Evolutionary conservation across 2,797 vertebrate genomes (phyloP).

Genomic region (Sarcoramphus papa): DNA sequence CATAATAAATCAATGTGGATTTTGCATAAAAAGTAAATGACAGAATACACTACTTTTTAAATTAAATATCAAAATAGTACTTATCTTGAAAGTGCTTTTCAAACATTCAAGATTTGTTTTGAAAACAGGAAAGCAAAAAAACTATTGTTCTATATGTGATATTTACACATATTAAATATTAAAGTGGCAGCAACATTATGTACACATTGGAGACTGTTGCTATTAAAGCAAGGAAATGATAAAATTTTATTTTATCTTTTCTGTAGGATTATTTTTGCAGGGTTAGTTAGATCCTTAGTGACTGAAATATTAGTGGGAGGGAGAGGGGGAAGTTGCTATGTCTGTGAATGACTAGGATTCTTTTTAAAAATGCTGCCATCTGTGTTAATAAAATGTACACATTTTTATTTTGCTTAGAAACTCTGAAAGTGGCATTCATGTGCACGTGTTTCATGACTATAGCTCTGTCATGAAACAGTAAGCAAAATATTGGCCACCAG

Average conservation of each 20-base stretch:
- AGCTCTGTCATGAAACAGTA: neutral
- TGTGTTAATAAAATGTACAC: neutral
- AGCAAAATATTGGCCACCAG: neutral
- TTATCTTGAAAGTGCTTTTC: neutral
- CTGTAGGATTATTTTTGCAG: neutral
- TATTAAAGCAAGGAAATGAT: neutral
- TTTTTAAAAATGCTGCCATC: neutral
- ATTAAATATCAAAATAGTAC: neutral
- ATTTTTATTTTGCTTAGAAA: neutral
- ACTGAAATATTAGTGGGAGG: neutral
- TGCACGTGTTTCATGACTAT: neutral
- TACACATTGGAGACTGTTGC: neutral
- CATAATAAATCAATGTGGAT: neutral
- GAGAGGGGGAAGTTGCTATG: neutral
- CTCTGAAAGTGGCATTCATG: neutral
- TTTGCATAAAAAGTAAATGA: neutral
- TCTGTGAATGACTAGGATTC: neutral
- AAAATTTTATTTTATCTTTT: neutral
- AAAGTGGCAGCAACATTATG: neutral
- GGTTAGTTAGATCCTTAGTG: neutral
- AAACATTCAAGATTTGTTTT: neutral
- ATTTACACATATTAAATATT: no score
- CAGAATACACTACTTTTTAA: neutral
- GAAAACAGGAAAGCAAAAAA: neutral
- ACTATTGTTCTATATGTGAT: neutral